phyloP scores from a whole-genome alignment of 2,113 vertebrate genomes.

The Chaetops frenatus region DNA sequence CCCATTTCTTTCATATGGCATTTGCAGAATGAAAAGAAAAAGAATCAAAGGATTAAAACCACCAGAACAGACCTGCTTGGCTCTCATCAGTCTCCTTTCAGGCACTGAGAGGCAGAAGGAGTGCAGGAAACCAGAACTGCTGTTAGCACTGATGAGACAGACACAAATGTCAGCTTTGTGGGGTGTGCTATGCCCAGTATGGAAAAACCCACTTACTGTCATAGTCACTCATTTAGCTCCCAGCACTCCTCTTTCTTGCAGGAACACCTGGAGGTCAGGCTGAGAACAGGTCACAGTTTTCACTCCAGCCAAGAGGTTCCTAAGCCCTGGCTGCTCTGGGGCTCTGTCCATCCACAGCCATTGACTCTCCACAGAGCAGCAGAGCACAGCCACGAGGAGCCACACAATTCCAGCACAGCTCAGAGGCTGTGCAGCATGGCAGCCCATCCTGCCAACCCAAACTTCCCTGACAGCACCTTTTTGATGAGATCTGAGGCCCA shows the following conservation, averaged over 20 bases:
- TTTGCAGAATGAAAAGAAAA: not conserved
- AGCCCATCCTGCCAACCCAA: not conserved
- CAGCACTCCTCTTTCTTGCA: not conserved
- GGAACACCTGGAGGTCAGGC: not conserved
- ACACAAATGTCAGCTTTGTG: not conserved
- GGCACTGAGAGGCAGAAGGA: not conserved
- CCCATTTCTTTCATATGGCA: not conserved
- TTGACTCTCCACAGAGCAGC: not conserved
- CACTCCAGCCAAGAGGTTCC: not conserved
- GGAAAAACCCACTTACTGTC: not conserved
- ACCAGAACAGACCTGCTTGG: not conserved
- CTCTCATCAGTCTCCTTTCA: not conserved
- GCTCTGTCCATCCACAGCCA: not conserved
- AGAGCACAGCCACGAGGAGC: not conserved
- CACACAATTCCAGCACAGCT: rapidly evolving
- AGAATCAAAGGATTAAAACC: not conserved
- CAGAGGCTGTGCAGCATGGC: not conserved
- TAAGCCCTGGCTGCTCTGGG: not conserved
- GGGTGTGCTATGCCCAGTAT: not conserved
- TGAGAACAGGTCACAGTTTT: not conserved
- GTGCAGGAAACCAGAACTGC: not conserved
- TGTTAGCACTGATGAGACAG: not conserved
- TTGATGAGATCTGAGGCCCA: not conserved
- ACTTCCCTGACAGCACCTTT: not conserved
- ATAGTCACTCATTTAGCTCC: not conserved